Percentiles rank a stretch among this genome's conserved stretches.
phyloP scores from a whole-genome alignment of 2,888 invertebrate genomes.

The Agrenia bidenticulata region DNA sequence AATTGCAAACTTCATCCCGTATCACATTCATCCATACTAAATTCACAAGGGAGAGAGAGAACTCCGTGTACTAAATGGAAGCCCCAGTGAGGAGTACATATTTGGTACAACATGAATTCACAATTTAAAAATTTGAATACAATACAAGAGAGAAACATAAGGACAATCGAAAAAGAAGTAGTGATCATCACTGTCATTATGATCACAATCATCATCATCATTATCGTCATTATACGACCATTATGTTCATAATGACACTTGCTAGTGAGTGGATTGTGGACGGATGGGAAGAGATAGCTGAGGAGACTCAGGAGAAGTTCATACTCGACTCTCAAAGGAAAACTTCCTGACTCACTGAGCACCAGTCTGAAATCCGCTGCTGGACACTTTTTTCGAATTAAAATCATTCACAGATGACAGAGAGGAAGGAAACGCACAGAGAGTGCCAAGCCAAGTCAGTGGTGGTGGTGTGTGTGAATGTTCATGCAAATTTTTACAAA shows the following conservation, averaged over 20 bases:
- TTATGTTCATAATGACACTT: conserved; percentile 23
- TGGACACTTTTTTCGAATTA: not conserved
- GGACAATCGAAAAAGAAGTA: conserved; percentile 23
- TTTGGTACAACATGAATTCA: conserved; percentile 21
- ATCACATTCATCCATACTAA: no score
- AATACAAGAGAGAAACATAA: conserved; percentile 19
- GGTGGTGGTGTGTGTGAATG: not conserved
- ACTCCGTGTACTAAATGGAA: no score
- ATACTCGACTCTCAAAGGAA: conserved; percentile 4
- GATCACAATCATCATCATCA: conserved; percentile 24
- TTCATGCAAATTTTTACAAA: conserved; percentile 13
- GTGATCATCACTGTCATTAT: conserved; percentile 20
- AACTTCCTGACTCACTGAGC: not conserved
- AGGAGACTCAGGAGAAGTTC: not conserved
- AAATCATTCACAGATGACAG: not conserved
- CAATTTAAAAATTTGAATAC: conserved; percentile 25
- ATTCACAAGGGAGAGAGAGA: no score
- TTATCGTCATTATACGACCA: conserved; percentile 26
- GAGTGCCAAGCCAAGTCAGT: not conserved
- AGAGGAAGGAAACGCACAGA: not conserved
- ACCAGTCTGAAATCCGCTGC: no score
- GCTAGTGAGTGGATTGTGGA: conserved; percentile 6
- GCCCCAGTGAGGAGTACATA: not conserved
- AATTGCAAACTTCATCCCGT: no score
- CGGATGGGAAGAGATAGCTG: no score